These are phyloP conservation scores for Coreoperca whiteheadi DNA, from an alignment of 2,113 vertebrate species.

Conservation along the genomic window DNA sequence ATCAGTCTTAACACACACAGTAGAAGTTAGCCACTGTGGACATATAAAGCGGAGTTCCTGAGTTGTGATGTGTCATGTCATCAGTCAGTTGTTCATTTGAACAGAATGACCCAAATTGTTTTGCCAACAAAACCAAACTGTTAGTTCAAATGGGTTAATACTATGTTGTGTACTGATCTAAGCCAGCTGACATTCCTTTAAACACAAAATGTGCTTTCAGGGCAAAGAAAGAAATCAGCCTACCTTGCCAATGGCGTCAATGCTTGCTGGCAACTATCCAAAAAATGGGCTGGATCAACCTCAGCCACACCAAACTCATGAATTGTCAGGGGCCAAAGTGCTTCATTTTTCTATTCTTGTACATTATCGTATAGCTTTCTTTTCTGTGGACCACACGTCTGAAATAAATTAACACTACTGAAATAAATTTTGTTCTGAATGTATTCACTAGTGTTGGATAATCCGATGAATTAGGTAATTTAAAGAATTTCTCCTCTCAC, in stretches of 20 bases:
- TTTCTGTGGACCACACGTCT: background rate
- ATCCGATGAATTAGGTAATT: background rate
- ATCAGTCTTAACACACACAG: background rate
- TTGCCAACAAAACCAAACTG: conserved; percentile 23
- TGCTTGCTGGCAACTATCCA: conserved; percentile 49
- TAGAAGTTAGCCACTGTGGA: background rate
- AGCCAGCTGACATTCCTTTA: conserved; percentile 58
- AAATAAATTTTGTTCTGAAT: background rate
- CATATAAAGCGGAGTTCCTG: background rate
- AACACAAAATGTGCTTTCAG: conserved; percentile 65
- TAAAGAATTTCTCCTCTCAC: background rate
- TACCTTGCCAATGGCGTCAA: conserved; percentile 55
- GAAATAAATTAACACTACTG: background rate
- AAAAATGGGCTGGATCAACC: conserved; percentile 26
- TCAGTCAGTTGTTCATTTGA: background rate
- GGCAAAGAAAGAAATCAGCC: conserved; percentile 53
- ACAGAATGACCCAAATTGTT: background rate
- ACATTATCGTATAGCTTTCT: background rate
- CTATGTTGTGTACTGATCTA: conserved; percentile 13
- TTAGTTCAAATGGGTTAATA: conserved; percentile 21
- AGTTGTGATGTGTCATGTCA: background rate
- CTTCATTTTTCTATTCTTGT: conserved; percentile 26
- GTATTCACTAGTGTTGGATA: background rate
- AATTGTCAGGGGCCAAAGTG: conserved; percentile 23
- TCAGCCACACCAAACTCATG: conserved; percentile 48